These are phyloP conservation scores for Aproaerema taeniolella DNA, from an alignment of 2,888 invertebrate species.

Conservation along the genomic window DNA sequence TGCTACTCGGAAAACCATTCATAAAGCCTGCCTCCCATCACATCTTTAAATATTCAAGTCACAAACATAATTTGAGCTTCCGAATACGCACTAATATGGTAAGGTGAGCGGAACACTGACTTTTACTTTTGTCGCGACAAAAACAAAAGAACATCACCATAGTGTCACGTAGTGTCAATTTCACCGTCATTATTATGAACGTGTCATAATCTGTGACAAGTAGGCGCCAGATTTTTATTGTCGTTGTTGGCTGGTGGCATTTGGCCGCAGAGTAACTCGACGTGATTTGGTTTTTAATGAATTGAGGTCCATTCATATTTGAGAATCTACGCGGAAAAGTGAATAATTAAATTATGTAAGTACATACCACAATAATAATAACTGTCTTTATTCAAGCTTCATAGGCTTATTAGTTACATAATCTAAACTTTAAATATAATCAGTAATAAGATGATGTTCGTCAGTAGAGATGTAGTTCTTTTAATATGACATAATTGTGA, in stretches of 20 bases:
- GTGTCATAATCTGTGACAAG: constrained; percentile 62
- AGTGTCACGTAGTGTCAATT: constrained; percentile 66
- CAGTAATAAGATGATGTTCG: no score
- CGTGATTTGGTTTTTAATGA: constrained; percentile 13
- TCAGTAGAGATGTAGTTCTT: no score
- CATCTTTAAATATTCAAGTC: no score
- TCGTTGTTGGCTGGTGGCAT: constrained; percentile 38
- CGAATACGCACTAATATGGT: constrained; percentile 53
- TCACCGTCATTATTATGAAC: constrained; percentile 62
- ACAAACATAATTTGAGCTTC: constrained; percentile 46
- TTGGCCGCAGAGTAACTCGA: background rate
- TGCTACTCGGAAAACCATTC: constrained; percentile 36
- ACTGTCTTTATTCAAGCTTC: no score
- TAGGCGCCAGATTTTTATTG: constrained; percentile 70
- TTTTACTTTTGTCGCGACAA: constrained; percentile 31
- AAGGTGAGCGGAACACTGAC: constrained; percentile 48
- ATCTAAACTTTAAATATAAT: no score
- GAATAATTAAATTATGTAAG: no score
- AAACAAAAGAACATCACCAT: constrained; percentile 31
- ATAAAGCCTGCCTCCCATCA: no score
- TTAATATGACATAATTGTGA: no score
- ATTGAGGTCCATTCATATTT: no score
- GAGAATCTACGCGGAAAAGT: no score
- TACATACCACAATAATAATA: no score
- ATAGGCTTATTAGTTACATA: no score